A percentile compares a stretch with the other conserved stretches of the same genome.
Conservation (phyloP, 1,140 invertebrate species). For the Drosophila asahinai region DNA sequence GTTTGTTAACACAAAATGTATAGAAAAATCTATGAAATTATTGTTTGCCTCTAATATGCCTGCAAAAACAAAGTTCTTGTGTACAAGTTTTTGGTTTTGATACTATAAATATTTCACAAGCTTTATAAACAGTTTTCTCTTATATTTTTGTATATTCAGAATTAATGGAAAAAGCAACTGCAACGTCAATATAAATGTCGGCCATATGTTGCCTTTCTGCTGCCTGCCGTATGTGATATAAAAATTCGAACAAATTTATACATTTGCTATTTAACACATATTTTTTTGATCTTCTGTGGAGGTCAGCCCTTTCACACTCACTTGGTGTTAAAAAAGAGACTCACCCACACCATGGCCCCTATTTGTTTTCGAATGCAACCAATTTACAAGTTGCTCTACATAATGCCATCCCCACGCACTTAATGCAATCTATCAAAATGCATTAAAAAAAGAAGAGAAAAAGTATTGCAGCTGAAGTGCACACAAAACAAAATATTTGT, state of each 20-base stretch:
- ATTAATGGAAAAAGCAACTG: conserved; percentile 7
- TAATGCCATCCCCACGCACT: conserved; percentile 31
- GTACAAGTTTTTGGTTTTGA: not conserved
- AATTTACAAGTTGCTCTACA: conserved; percentile 71
- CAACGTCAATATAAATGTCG: conserved; percentile 6
- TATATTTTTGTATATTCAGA: conserved; percentile 13
- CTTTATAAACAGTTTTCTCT: conserved; percentile 8
- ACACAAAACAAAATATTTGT: not conserved
- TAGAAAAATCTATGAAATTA: not conserved
- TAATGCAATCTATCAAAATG: conserved; percentile 81
- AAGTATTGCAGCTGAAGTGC: conserved; percentile 32
- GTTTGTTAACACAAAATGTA: not conserved
- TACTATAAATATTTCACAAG: conserved; percentile 4
- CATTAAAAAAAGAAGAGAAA: conserved; percentile 57
- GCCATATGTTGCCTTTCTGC: conserved; percentile 34
- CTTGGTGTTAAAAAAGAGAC: conserved; percentile 1
- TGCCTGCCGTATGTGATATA: conserved; percentile 1
- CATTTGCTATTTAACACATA: conserved; percentile 31
- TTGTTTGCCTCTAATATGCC: not conserved
- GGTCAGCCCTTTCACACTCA: conserved; percentile 69
- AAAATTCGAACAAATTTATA: conserved; percentile 31
- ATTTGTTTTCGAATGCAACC: conserved; percentile 42
- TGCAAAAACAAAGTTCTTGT: not conserved
- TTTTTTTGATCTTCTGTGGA: conserved; percentile 32
- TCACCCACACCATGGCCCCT: conserved; percentile 25